Evolutionary conservation across 2,888 invertebrate genomes (phyloP), one percentile per base, ranked within the genome.

Genomic region (Tetranychus truncatus): DNA sequence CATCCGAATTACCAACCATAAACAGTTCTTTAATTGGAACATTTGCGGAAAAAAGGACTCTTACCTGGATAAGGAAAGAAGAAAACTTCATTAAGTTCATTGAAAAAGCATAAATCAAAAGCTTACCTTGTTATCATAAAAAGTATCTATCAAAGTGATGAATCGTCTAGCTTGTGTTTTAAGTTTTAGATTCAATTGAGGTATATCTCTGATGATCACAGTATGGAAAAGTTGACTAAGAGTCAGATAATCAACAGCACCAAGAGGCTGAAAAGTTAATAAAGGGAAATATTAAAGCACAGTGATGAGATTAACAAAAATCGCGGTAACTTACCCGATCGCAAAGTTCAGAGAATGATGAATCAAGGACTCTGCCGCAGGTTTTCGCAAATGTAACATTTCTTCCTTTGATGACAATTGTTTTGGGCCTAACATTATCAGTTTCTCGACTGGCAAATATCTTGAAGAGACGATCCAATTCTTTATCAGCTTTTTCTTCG

Each of bases 141-240:
- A 85, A 0, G 95, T 95, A 83, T 99, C 99, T 80, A 99, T 93
- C 20, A 99, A 86, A 0, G 94, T 95, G 77, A 97, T 97, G 82
- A 99, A 99, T 78, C 99, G 86, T 81, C 96, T 86, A 74, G 93
- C 88, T 83, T 92, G 91, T n/a, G 92, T 91, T 82, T 91, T 89
- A 71, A 88, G 84, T 78, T 86, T 87, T 71, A 91, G 83, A 80
- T 89, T 91, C 81, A 99, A 84, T 81, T 89, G 88, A 1, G 95
- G 96, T 73, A 99, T 85, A 83, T 95, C 88, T 79, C 93, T 86
- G 80, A 99, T 89, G 78, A 99, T 88, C 67, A 99, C 89, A 21
- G 95, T 94, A 82, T 99, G 95, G 84, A 97, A 99, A 79, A 91
- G 89, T 83, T 93, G 91, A 67, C 92, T 88, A 81, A 99, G 87